phyloP scores from a whole-genome alignment of 2,113 vertebrate species.

The Cottus gobio region DNA sequence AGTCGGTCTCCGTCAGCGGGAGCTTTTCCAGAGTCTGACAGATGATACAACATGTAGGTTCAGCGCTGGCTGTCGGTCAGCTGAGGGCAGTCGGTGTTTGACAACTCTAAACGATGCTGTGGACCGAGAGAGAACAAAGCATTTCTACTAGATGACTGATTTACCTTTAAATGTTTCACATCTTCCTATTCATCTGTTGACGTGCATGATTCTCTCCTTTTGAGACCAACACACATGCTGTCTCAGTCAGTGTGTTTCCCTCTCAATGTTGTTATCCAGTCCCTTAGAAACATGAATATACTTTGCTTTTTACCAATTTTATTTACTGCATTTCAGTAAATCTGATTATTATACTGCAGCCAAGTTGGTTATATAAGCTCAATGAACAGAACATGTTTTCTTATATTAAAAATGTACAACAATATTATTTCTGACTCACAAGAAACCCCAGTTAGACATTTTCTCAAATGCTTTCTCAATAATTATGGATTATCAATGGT shows the following conservation, averaged over 20 bases:
- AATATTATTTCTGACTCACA: neutral
- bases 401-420: neutral
- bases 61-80: constrained; percentile 35
- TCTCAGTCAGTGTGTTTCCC: neutral
- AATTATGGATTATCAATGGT: neutral
- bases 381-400: neutral
- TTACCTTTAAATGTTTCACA: constrained; percentile 8
- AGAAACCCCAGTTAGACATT: neutral
- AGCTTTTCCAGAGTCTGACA: constrained; percentile 56
- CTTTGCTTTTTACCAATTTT: neutral
- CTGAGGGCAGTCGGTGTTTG: constrained; percentile 27
- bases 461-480: neutral
- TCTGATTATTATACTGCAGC: neutral
- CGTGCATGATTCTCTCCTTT: neutral
- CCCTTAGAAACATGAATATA: neutral
- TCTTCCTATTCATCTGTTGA: constrained; percentile 1
- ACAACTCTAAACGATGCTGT: constrained; percentile 34
- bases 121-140: constrained; percentile 4
- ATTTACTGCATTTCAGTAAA: neutral
- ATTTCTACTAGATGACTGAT: constrained; percentile 12
- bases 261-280: neutral
- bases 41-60: constrained; percentile 51
- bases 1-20: constrained; percentile 45
- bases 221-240: neutral
- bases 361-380: neutral